These are phyloP conservation scores for Hetaerina americana DNA, from an alignment of 1,140 invertebrate species.

Conservation along the genomic window DNA sequence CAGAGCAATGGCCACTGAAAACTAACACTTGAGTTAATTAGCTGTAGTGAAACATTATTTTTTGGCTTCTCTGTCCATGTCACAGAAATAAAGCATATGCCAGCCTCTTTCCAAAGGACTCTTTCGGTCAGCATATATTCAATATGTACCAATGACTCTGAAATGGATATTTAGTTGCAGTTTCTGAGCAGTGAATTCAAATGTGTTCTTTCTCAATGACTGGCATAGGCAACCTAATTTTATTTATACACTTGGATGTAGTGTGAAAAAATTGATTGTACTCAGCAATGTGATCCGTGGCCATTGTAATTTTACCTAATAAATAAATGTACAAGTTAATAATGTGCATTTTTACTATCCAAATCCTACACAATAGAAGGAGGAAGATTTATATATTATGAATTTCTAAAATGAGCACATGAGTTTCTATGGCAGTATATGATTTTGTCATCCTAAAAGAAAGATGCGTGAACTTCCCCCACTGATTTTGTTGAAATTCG, in stretches of 20 bases:
- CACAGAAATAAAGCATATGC: not conserved
- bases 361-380: too few species aligned
- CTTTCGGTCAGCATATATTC: not conserved
- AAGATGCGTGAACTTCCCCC: too few species aligned
- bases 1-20: slow-evolving; percentile 6
- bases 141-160: not conserved
- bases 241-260: slow-evolving; percentile 8
- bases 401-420: too few species aligned
- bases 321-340: slow-evolving; percentile 7
- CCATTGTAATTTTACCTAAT: slow-evolving; percentile 9
- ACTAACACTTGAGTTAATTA: slow-evolving; percentile 2
- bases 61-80: slow-evolving; percentile 5
- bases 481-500: too few species aligned
- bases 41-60: not conserved
- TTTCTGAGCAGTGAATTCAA: not conserved
- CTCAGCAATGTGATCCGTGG: slow-evolving; percentile 7
- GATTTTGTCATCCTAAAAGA: too few species aligned
- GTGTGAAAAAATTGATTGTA: slow-evolving; percentile 4
- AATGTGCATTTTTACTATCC: not conserved
- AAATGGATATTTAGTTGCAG: not conserved
- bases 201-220: not conserved
- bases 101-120: not conserved
- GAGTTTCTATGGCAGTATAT: too few species aligned
- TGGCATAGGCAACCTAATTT: not conserved
- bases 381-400: too few species aligned